Conservation (phyloP, 2,797 vertebrate genomes). For the Rousettus madagascariensis region DNA sequence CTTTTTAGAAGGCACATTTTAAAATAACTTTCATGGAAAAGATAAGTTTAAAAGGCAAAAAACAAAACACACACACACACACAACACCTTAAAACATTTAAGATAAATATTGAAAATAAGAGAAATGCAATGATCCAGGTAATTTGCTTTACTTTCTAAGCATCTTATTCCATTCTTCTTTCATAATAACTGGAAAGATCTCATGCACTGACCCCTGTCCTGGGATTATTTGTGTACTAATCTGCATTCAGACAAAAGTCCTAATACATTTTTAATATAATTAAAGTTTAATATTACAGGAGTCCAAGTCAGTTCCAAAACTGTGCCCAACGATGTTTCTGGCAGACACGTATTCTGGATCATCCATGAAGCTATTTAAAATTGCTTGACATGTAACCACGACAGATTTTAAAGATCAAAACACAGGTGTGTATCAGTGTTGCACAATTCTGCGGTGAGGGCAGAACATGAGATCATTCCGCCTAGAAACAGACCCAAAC, state of each 20-base stretch:
- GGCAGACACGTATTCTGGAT: slow-evolving; percentile 47
- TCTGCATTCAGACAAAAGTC: neutral
- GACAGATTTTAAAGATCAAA: slow-evolving; percentile 73
- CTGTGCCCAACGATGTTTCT: slow-evolving; percentile 32
- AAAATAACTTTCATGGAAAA: slow-evolving; percentile 36
- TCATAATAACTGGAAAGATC: neutral
- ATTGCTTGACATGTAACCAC: slow-evolving; percentile 70
- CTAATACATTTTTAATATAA: slow-evolving; percentile 17
- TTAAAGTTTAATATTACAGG: neutral
- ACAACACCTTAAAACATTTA: neutral
- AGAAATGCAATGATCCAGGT: neutral
- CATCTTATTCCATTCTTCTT: neutral
- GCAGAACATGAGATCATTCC: slow-evolving; percentile 73
- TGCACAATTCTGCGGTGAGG: slow-evolving; percentile 70
- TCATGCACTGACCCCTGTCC: neutral
- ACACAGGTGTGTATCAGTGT: slow-evolving; percentile 67
- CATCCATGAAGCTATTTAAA: slow-evolving; percentile 61
- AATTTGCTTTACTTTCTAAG: neutral
- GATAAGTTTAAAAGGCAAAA: neutral
- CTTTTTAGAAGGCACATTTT: neutral
- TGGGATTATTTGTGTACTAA: neutral
- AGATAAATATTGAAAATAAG: slow-evolving; percentile 12
- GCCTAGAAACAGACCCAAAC: slow-evolving; percentile 70
- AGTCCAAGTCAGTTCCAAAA: slow-evolving; percentile 33
- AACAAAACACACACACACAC: no score